phyloP scores from a whole-genome alignment of 2,888 invertebrate genomes.

The Ferrisia virgata region DNA sequence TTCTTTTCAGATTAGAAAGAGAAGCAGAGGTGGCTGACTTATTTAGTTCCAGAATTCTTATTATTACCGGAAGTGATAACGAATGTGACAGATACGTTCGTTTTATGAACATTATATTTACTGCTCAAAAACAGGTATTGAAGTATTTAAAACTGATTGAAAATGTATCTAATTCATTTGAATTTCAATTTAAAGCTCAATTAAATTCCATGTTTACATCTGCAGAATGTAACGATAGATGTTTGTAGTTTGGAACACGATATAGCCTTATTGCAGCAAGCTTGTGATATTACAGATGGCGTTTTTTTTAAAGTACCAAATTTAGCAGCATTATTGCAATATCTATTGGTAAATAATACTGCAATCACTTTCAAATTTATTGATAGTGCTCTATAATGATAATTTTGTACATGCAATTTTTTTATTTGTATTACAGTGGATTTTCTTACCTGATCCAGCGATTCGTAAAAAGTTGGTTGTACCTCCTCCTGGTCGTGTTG shows the following conservation, averaged over 20 bases:
- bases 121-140: conserved; percentile 79
- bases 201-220: conserved; percentile 50
- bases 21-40: conserved; percentile 55
- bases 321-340: conserved; percentile 79
- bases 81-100: conserved; percentile 95
- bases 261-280: conserved; percentile 87
- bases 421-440: conserved; percentile 65
- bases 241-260: conserved; percentile 90
- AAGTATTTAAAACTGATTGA: conserved; percentile 49
- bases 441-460: conserved; percentile 82
- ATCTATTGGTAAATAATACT: conserved; percentile 66
- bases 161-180: neutral
- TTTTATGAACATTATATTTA: conserved; percentile 97
- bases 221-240: conserved; percentile 80
- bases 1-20: conserved; percentile 53
- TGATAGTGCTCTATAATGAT: neutral
- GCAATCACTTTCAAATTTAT: neutral
- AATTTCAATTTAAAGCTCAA: neutral
- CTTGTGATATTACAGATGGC: conserved; percentile 94
- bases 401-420: neutral
- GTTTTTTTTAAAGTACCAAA: conserved; percentile 79
- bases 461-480: conserved; percentile 77
- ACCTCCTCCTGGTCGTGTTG: conserved; percentile 86
- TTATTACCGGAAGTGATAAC: conserved; percentile 86
- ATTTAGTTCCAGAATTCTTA: conserved; percentile 73